Evolutionary conservation across 2,797 vertebrate species (phyloP), one percentile per base, ranked within the genome.

Genomic region (Nyctalus aviator): DNA sequence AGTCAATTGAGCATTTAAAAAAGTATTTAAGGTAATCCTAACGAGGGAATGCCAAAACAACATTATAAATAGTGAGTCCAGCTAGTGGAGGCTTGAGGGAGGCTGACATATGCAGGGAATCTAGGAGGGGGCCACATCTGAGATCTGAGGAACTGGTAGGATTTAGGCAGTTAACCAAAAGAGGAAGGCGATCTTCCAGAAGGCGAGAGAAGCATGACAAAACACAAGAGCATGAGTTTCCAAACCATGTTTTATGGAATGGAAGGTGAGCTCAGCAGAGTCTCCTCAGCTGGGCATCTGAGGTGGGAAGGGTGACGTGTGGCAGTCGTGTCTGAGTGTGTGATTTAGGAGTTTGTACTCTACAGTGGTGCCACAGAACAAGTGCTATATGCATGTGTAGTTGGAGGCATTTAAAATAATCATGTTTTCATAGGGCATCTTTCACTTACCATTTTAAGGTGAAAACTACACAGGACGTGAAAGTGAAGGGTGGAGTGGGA

Each of bases 381-480:
- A 73, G 76, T 53, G 89, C 81, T 71, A 37, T 37, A 41, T 76
- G 9, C n/a, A 30, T 25, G 9, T 35, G 17, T 23, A 73, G 6
- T 59, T n/a, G 77, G 48, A 69, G 23, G 18, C 20, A 44, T 75
- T 90, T 78, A 46, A 93, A 53, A 82, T 75, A 76, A 75, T 59
- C 41, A 27, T 75, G 57, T 93, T 90, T 59, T 91, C 7, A 20
- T 32, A 72, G 83, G 35, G 2, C 8, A 53, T 37, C 37, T 92
- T 90, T 94, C 75, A 79, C 53, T 88, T 90, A 83, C 0, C 50
- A 9, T 83, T 92, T 94, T 85, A 76, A 92, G 76, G n/a, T 84
- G 83, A 78, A 90, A 92, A 59, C 35, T 53, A 15, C 18, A 84
- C 1, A 72, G 62, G 37, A 50, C 21, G 11, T 50, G 69, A 93